Conservation (phyloP, 2,113 vertebrate genomes). For the Scomber scombrus region DNA sequence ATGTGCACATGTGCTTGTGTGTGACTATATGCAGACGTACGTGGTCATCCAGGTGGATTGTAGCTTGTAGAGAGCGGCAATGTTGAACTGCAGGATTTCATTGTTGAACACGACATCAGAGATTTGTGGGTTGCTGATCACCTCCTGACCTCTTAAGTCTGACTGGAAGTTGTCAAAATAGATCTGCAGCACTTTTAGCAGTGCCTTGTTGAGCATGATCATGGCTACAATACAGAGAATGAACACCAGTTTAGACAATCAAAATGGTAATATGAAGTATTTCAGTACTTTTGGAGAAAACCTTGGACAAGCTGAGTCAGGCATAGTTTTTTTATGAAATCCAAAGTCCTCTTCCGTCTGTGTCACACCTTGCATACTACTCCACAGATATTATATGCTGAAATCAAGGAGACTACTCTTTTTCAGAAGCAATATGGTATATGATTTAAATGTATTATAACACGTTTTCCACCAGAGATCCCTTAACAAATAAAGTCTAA, state of each 20-base stretch:
- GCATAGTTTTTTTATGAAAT: no score
- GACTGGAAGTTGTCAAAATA: constrained; percentile 83
- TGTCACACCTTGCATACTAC: not conserved
- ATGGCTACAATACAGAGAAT: constrained; percentile 59
- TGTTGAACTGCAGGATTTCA: constrained; percentile 74
- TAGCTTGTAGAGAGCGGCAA: constrained; percentile 76
- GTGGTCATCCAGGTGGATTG: constrained; percentile 63
- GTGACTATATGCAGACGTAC: constrained; percentile 54
- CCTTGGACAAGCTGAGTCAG: no score
- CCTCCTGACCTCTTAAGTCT: constrained; percentile 61
- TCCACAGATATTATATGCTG: not conserved
- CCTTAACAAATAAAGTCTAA: no score
- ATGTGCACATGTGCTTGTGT: not conserved
- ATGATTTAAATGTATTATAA: no score
- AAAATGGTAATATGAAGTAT: not conserved
- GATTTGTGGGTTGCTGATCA: not conserved
- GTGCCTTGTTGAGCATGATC: constrained; percentile 67
- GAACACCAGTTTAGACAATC: constrained; percentile 1
- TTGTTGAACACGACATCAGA: constrained; percentile 44
- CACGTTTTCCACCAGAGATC: no score
- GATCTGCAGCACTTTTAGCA: constrained; percentile 75
- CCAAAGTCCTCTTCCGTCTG: no score
- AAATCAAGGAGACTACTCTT: no score
- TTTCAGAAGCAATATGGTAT: no score
- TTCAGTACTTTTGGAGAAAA: no score